Evolutionary conservation across 2,797 vertebrate genomes (phyloP), one percentile per base, ranked within the genome.

Genomic region (Pseudochaenichthys georgianus): DNA sequence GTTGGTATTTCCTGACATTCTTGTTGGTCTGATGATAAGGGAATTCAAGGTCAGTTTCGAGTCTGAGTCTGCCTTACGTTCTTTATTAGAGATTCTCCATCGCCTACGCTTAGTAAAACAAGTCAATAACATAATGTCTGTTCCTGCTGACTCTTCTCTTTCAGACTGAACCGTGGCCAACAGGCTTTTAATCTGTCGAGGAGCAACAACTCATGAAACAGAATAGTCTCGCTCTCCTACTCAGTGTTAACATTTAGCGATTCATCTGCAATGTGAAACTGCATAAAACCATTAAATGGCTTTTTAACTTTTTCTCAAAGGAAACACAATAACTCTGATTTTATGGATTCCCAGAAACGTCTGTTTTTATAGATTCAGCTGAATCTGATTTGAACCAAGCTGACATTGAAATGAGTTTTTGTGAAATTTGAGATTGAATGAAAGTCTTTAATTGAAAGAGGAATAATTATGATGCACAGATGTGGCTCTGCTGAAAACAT

Each of bases 151-250:
- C 48, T 50, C n/a, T 10, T 54, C 23, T 64, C 62, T 31, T 5
- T 7, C 63, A n/a, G 38, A 63, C 21, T 17, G 16, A 57, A 68
- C 59, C 48, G 52, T 51, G 57, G 67, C 72, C 78, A 78, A 28
- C 48, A 70, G 78, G 82, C 90, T 88, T 86, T 94, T 88, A 93
- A 87, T 87, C 80, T 89, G 88, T 89, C 87, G 13, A 70, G 67
- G 38, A 52, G 84, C 78, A 82, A 75, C 85, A 89, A 83, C 85
- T 73, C 70, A 53, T 16, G 21, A 59, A 75, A 66, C 50, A 45
- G 80, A 84, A 75, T 74, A 63, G 51, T 70, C 68, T 52, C 54
- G 28, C 67, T 31, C 41, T 69, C 64, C 21, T 64, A 12, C 77
- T 59, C 63, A 10, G 53, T 13, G 15, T 80, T 41, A n/a, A 41